Evolutionary conservation across 2,797 vertebrate genomes (phyloP).

Genomic region (Cossypha polioptera): DNA sequence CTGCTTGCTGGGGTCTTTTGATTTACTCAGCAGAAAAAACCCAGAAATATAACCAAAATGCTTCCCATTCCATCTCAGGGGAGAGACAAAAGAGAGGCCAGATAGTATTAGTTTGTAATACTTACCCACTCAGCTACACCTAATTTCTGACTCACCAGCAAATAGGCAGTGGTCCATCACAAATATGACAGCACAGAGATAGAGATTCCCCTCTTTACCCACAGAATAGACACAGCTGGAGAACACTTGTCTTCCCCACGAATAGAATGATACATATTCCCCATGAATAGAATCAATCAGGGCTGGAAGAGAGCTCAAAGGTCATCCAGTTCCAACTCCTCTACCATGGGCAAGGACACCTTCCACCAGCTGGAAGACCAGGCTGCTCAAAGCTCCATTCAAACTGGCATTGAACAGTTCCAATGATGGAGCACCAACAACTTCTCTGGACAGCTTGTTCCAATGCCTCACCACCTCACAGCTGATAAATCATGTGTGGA

Average conservation of each 20-base stretch:
- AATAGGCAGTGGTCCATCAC: not conserved
- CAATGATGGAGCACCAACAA: not conserved
- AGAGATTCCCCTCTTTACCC: not conserved
- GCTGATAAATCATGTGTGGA: not conserved
- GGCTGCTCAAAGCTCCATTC: not conserved
- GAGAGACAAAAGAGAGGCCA: not conserved
- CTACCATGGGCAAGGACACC: not conserved
- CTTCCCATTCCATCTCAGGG: not conserved
- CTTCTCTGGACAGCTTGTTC: not conserved
- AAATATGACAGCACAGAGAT: rapidly evolving
- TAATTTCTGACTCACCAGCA: not conserved
- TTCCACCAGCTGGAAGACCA: not conserved
- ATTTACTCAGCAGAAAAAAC: not conserved
- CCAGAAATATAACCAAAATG: not conserved
- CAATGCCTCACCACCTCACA: not conserved
- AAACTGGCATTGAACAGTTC: not conserved
- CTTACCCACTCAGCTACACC: not conserved
- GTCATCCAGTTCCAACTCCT: not conserved
- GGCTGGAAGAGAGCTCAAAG: not conserved
- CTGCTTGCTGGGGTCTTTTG: not conserved
- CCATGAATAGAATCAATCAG: no score
- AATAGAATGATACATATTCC: not conserved
- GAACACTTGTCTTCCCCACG: not conserved
- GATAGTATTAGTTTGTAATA: not conserved
- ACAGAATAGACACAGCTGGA: not conserved